Conservation (phyloP, 2,888 invertebrate species). For the Amitus sp. region DNA sequence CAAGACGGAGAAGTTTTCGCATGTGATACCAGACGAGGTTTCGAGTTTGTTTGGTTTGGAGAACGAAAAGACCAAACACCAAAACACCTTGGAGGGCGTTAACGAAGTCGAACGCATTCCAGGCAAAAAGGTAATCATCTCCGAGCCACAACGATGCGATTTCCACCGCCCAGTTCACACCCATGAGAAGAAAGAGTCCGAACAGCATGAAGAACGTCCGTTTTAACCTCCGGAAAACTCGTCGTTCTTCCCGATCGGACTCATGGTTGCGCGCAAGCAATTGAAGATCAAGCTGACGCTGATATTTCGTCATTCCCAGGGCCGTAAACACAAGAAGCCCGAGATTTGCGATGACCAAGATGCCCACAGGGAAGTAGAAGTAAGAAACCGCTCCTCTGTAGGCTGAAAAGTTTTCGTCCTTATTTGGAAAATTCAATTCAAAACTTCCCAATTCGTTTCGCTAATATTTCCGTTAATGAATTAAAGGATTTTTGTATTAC, state of each 20-base stretch:
- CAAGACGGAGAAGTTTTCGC: constrained; percentile 50
- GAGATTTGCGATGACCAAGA: constrained; percentile 69
- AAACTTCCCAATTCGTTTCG: too few relatives aligned
- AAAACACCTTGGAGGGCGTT: constrained; percentile 78
- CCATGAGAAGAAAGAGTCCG: constrained; percentile 74
- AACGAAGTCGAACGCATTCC: constrained; percentile 75
- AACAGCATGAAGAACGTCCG: constrained; percentile 69
- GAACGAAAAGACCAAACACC: constrained; percentile 74
- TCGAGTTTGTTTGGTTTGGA: constrained; percentile 55
- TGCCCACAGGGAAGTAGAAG: constrained; percentile 72
- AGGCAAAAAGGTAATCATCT: constrained; percentile 66
- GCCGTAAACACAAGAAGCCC: constrained; percentile 70
- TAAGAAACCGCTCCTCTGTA: constrained; percentile 71
- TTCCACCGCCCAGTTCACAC: constrained; percentile 78
- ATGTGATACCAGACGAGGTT: constrained; percentile 54
- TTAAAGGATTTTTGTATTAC: too few relatives aligned
- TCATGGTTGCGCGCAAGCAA: constrained; percentile 56
- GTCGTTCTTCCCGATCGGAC: constrained; percentile 54
- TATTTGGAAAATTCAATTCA: too few relatives aligned
- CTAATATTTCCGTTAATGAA: too few relatives aligned
- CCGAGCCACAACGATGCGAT: constrained; percentile 74
- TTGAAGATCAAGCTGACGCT: constrained; percentile 68
- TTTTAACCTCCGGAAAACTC: constrained; percentile 59
- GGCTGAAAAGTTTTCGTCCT: constrained; percentile 68
- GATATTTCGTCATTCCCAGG: constrained; percentile 65